phyloP scores from a whole-genome alignment of 35 echinoderm and acorn worm genomes.

The Heliocidaris erythrogramma region DNA sequence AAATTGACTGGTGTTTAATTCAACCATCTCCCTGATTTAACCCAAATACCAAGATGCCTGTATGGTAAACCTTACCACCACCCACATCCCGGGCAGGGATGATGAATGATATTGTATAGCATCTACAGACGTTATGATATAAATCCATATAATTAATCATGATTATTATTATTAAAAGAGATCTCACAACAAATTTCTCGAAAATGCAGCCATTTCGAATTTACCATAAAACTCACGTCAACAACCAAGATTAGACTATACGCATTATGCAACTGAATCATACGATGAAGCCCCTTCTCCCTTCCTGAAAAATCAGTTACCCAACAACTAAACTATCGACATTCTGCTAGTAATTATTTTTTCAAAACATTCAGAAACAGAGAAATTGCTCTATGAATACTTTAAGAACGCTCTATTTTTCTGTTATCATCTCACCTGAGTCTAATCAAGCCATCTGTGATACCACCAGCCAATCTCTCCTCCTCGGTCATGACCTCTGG shows the following conservation, averaged over 20 bases:
- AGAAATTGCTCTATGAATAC: not conserved
- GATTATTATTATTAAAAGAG: too few relatives aligned
- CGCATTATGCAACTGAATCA: too few relatives aligned
- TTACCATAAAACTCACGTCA: not conserved
- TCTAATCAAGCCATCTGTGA: slow-evolving; percentile 66
- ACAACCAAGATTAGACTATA: too few relatives aligned
- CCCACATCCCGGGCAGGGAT: too few relatives aligned
- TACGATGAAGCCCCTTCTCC: not conserved
- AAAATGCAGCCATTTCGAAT: not conserved
- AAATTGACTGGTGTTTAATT: too few relatives aligned
- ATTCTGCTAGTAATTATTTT: not conserved
- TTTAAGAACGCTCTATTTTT: not conserved
- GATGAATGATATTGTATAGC: too few relatives aligned
- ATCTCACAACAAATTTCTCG: too few relatives aligned
- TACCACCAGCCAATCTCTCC: slow-evolving; percentile 51
- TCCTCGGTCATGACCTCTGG: slow-evolving; percentile 41
- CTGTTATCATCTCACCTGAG: not conserved
- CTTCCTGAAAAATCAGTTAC: not conserved
- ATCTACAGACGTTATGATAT: too few relatives aligned
- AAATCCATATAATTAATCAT: too few relatives aligned
- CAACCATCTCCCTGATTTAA: too few relatives aligned
- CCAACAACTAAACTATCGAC: not conserved
- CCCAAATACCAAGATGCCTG: too few relatives aligned
- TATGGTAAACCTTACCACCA: too few relatives aligned
- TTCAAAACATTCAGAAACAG: not conserved